A percentile compares a stretch with the other conserved stretches of the same genome.
Evolutionary conservation across 2,888 invertebrate genomes (phyloP).

Genomic region (Cryptops parisi): DNA sequence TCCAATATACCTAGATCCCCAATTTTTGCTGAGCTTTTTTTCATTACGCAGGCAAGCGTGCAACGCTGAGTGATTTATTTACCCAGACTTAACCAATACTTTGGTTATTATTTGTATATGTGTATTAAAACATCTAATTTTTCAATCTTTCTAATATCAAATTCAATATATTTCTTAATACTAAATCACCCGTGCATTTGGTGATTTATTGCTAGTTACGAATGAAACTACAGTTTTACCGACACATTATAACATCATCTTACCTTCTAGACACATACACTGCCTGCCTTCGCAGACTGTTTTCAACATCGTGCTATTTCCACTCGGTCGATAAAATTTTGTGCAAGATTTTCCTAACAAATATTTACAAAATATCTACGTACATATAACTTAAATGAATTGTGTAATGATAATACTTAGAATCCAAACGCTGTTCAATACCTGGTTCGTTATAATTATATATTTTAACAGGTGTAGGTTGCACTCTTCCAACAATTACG

Average conservation of each 20-base stretch:
- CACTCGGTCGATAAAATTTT: constrained; percentile 1
- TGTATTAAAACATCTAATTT: too few relatives aligned
- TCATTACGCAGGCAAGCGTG: too few relatives aligned
- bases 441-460: constrained; percentile 12
- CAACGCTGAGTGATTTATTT: too few relatives aligned
- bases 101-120: too few relatives aligned
- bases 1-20: too few relatives aligned
- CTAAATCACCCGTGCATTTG: too few relatives aligned
- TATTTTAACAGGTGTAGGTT: constrained; percentile 4
- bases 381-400: not conserved
- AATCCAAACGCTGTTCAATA: not conserved
- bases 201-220: too few relatives aligned
- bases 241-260: not conserved
- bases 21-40: too few relatives aligned
- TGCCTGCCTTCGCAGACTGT: constrained; percentile 1
- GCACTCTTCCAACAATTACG: constrained; percentile 5
- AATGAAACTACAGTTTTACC: not conserved
- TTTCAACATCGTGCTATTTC: not conserved
- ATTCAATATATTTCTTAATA: too few relatives aligned
- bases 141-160: not conserved
- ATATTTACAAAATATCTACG: not conserved
- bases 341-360: not conserved
- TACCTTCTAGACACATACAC: constrained; percentile 2
- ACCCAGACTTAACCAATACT: too few relatives aligned
- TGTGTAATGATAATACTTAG: not conserved